Evolutionary conservation across 2,113 vertebrate genomes (phyloP), one percentile per base, ranked within the genome.

Genomic region (Saccopteryx bilineata): DNA sequence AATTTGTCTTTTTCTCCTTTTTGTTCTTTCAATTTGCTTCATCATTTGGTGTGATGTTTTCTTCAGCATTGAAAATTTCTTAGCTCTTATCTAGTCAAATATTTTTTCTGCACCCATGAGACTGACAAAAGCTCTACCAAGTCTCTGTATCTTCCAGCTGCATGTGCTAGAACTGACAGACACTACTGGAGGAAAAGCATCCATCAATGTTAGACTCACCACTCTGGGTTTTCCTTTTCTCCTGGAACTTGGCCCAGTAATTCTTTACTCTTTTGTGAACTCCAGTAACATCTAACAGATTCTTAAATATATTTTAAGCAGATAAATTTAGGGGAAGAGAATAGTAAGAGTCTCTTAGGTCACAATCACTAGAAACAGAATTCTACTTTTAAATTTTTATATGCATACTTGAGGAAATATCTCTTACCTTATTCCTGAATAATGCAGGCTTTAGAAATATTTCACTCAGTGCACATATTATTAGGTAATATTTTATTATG

Each of bases 191-290:
- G 21, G 33, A 76, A 92, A 90, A 92, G 18, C 28, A 85, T 87
- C 61, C 10, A 2, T 60, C 65, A 80, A 85, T 92, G 61, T 87
- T 10, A 75, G 65, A n/a, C 60, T 91, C 26, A 83, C 11, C 9
- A 75, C 48, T 90, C 65, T 91, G 33, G 6, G 14, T 86, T 91
- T 95, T 75, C 2, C 39, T 93, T 92, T 83, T 74, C 21, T 91
- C 54, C 31, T 93, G 21, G 11, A 94, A 58, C 14, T 91, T 94
- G 69, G 56, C 68, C 81, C 24, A 76, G 50, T 81, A 93, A 71
- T 96, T 87, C 23, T 75, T 93, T 54, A 83, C 14, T 83, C 19
- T 58, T 33, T 74, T 91, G 46, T 85, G 58, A 95, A 93, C 26
- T 80, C 69, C 31, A 90, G 5, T 89, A 95, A 74, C 15, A 54